phyloP scores from a whole-genome alignment of 2,888 invertebrate genomes.

The Terebella lapidaria region DNA sequence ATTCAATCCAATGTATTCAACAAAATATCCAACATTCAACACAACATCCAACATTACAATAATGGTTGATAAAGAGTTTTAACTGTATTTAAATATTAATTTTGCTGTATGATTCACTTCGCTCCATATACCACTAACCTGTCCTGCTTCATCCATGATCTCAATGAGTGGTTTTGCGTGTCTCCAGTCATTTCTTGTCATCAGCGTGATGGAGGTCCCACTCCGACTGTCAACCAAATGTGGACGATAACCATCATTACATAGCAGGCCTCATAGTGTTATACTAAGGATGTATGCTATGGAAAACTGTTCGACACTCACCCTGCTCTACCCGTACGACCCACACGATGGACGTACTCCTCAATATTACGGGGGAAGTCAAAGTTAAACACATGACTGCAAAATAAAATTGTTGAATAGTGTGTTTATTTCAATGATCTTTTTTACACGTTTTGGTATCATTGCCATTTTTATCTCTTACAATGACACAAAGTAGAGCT shows the following conservation, averaged over 20 bases:
- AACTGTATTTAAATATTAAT: no score
- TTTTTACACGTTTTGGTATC: background rate
- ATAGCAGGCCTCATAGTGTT: background rate
- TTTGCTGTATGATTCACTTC: no score
- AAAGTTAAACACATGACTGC: slow-evolving; percentile 79
- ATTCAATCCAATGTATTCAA: no score
- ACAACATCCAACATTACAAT: no score
- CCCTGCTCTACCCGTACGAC: slow-evolving; percentile 90
- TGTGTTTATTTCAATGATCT: background rate
- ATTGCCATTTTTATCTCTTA: background rate
- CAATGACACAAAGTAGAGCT: no score
- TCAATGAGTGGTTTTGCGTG: slow-evolving; percentile 75
- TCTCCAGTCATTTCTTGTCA: slow-evolving; percentile 74
- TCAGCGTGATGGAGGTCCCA: slow-evolving; percentile 76
- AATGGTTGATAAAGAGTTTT: no score
- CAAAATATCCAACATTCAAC: no score
- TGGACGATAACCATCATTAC: background rate
- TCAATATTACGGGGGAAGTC: slow-evolving; percentile 93
- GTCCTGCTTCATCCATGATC: slow-evolving; percentile 81
- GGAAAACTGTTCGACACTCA: slow-evolving; percentile 26
- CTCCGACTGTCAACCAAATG: slow-evolving; percentile 54
- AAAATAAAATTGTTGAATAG: slow-evolving; percentile 27
- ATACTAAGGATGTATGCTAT: no score
- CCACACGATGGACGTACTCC: slow-evolving; percentile 94
- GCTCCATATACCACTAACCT: slow-evolving; percentile 48